Conservation (phyloP, 1,140 invertebrate species). For the Teleopsis dalmanni region DNA sequence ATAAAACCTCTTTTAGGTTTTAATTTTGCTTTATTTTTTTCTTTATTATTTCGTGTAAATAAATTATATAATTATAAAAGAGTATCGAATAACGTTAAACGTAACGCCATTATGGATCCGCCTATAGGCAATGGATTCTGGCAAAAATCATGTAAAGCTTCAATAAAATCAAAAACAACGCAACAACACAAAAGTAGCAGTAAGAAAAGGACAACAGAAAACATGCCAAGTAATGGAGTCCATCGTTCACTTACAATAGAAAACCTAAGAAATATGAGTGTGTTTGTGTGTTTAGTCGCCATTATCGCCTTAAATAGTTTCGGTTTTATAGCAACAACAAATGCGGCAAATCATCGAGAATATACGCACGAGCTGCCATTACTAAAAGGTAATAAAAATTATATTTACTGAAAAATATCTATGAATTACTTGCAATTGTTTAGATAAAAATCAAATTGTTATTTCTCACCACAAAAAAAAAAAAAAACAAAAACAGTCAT, state of each 20-base stretch:
- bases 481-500: too few species aligned
- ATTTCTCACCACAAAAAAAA: too few species aligned
- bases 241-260: conserved; percentile 8
- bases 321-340: conserved; percentile 19
- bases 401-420: too few species aligned
- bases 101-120: conserved; percentile 33
- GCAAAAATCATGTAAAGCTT: conserved; percentile 14
- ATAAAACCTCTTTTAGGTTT: too few species aligned
- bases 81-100: not conserved
- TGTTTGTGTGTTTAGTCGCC: conserved; percentile 24
- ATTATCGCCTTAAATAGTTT: conserved; percentile 27
- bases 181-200: conserved; percentile 5
- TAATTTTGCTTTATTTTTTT: not conserved
- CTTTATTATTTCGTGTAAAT: not conserved
- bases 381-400: conserved; percentile 33
- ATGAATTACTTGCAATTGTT: too few species aligned
- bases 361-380: conserved; percentile 21
- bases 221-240: not conserved
- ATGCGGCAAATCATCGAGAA: conserved; percentile 21
- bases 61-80: not conserved
- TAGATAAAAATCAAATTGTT: too few species aligned
- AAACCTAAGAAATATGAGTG: conserved; percentile 14
- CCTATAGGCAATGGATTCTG: conserved; percentile 37
- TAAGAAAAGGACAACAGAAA: conserved; percentile 6
- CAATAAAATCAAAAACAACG: conserved; percentile 9